Evolutionary conservation across 2,797 vertebrate genomes (phyloP), one percentile per base, ranked within the genome.

Genomic region (Leucoraja ocellata): DNA sequence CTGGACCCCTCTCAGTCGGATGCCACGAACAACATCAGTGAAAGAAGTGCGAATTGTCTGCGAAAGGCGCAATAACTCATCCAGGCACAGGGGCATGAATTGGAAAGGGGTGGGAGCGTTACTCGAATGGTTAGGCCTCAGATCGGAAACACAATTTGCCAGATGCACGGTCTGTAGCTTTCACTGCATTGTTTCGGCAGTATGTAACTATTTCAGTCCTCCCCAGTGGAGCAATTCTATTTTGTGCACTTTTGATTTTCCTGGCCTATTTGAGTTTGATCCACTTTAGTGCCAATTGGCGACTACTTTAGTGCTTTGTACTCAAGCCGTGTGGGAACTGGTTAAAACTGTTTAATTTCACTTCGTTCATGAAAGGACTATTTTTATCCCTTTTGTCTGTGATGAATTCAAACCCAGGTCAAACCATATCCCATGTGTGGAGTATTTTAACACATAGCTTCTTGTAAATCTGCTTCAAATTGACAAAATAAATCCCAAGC

Each of bases 381-480:
- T 91, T 91, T 91, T 39, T 74, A 74, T 73, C 90, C 68, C 68
- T 39, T 74, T 73, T 74, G 23, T 91, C 90, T 91, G 80, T 58
- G 39, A 36, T 71, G 90, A 74, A 91, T 91, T 91, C 65, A 73
- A 91, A 91, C 36, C 11, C 25, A 88, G 63, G 84, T 88, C 84
- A 88, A 36, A 68, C 61, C 90, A 71, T 36, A 74, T 91, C 90
- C 68, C 90, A 91, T 1, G 39, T 73, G 90, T 54, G 36, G 90
- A 74, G 36, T 91, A 91, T 91, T 73, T 74, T 71, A 91, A 91
- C 68, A 91, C 36, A 91, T 73, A 74, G 21, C 68, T 91, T 91
- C 39, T 91, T 91, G 90, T 91, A 91, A 91, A 91, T 74, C 68
- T 91, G 90, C 36, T 46, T 71, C 36, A 91, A 91, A 74, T 71